Conservation (phyloP, 2,888 invertebrate genomes). For the Dexiosoma caninum region DNA sequence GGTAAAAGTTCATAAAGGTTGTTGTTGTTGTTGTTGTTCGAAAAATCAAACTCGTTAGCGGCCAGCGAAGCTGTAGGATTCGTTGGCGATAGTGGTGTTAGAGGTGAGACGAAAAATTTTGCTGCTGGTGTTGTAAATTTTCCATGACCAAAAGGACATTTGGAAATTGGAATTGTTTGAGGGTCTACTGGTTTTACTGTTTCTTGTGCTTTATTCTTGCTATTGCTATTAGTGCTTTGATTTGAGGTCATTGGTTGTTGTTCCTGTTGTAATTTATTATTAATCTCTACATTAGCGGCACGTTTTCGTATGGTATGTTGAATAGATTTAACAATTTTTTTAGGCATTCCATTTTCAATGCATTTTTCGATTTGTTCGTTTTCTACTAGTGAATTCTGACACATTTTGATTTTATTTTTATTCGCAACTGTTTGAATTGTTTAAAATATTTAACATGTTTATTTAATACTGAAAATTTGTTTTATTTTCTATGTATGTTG, state of each 20-base stretch:
- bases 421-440: background rate
- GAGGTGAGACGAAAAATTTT: background rate
- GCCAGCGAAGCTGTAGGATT: background rate
- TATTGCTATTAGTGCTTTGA: background rate
- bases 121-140: constrained; percentile 14
- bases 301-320: constrained; percentile 73
- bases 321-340: constrained; percentile 74
- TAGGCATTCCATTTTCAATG: constrained; percentile 75
- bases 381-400: constrained; percentile 74
- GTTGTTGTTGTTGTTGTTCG: constrained; percentile 19
- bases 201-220: background rate
- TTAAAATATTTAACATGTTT: background rate
- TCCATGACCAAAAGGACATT: constrained; percentile 57
- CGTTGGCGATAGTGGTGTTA: background rate
- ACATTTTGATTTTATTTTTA: constrained; percentile 71
- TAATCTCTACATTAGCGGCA: constrained; percentile 55
- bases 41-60: constrained; percentile 4
- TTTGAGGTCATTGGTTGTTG: background rate
- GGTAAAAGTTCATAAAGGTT: constrained; percentile 19
- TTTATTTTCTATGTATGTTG: background rate
- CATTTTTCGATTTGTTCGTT: constrained; percentile 75
- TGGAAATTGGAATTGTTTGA: constrained; percentile 25
- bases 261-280: constrained; percentile 12
- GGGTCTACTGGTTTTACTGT: background rate
- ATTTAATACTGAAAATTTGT: no score